phyloP scores from a whole-genome alignment of 2,888 invertebrate species.

The Neoscelio sp. region DNA sequence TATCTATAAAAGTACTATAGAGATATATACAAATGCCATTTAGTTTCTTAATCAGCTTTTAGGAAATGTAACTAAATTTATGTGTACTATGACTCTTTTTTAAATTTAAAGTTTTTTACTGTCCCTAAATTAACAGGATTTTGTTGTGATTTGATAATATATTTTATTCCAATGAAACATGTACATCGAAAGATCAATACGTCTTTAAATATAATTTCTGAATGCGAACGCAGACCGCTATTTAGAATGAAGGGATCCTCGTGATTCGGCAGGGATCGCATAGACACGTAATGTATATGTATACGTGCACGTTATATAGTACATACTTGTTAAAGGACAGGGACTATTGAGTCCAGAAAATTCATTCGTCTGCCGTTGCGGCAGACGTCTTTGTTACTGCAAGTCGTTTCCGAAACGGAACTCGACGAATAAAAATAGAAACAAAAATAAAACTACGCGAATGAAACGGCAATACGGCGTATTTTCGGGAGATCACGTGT shows the following conservation, averaged over 20 bases:
- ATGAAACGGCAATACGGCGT: conserved; percentile 30
- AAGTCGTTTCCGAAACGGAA: conserved; percentile 55
- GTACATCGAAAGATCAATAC: too few species aligned
- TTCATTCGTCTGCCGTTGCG: conserved; percentile 53
- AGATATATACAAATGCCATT: too few species aligned
- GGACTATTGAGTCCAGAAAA: conserved; percentile 60
- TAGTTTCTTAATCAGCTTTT: too few species aligned
- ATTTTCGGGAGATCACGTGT: conserved; percentile 13
- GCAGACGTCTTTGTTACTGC: conserved; percentile 62
- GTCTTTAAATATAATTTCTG: conserved; percentile 3
- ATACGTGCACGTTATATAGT: conserved; percentile 35
- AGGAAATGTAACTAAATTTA: too few species aligned
- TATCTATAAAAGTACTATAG: too few species aligned
- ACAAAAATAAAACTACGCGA: conserved; percentile 12
- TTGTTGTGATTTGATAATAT: too few species aligned
- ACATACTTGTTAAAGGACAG: conserved; percentile 14
- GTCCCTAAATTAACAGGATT: too few species aligned
- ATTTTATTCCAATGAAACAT: too few species aligned
- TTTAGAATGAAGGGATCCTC: conserved; percentile 46
- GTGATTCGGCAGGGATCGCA: conserved; percentile 35
- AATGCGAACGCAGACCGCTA: conserved; percentile 20
- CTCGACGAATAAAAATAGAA: conserved; percentile 51
- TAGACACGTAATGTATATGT: conserved; percentile 21
- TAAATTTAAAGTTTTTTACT: too few species aligned
- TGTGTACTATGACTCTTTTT: too few species aligned